Conservation (phyloP, 2,113 vertebrate species). For the Bos taurus region ARS-UCD2.0 NC_037338.1:73618501-73619000, state of each 20-base stretch:
- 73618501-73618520: background rate
- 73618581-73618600: background rate
- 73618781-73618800: background rate
- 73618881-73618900: background rate
- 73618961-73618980: background rate
- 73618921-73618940: background rate
- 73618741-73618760: background rate
- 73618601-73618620: conserved; percentile 33
- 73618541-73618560: background rate
- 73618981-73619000: background rate
- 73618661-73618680: background rate
- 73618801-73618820: background rate
- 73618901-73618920: background rate
- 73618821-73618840: conserved; percentile 22
- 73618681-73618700: background rate
- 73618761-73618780: background rate
- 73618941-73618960: background rate
- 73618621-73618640: background rate
- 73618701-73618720: background rate
- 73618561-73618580: background rate
- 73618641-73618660: background rate
- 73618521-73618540: conserved; percentile 14
- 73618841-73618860: background rate
- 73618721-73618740: background rate
- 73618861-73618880: background rate